Evolutionary conservation across 1,140 invertebrate genomes (phyloP).

Genomic region (Trialeurodes vaporariorum): DNA sequence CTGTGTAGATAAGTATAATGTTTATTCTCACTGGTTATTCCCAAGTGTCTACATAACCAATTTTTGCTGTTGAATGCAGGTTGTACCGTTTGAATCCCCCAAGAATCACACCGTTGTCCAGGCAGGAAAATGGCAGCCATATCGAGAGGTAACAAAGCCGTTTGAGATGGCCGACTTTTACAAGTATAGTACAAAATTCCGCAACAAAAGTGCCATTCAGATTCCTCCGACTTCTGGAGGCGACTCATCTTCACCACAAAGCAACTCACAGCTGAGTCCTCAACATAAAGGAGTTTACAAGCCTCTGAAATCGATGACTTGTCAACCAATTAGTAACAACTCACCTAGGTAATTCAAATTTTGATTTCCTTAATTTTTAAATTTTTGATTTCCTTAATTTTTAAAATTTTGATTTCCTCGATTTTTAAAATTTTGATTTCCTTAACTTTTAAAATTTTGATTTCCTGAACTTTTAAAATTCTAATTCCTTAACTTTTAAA

Average conservation of each 20-base stretch:
- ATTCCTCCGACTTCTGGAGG: background rate
- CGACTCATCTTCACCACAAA: background rate
- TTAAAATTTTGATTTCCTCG: too few species aligned
- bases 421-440: background rate
- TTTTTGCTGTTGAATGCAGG: too few species aligned
- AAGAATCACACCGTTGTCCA: constrained; percentile 74
- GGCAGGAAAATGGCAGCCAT: constrained; percentile 78
- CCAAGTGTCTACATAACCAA: too few species aligned
- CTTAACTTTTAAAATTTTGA: background rate
- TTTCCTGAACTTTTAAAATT: background rate
- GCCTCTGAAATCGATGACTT: constrained; percentile 37
- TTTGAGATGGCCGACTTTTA: constrained; percentile 97
- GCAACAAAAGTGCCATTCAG: constrained; percentile 36
- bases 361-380: background rate
- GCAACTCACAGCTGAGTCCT: constrained; percentile 19
- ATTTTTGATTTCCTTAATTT: background rate
- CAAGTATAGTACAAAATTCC: constrained; percentile 88
- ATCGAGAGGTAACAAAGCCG: constrained; percentile 86
- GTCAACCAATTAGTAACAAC: constrained; percentile 30
- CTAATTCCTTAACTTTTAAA: background rate
- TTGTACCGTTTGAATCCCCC: constrained; percentile 55
- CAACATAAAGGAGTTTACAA: constrained; percentile 40
- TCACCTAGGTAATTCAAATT: constrained; percentile 3
- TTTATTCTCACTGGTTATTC: too few species aligned
- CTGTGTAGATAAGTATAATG: too few species aligned